These are phyloP conservation scores for Papilio dardanus DNA, from an alignment of 1,140 invertebrate species.

Conservation along the genomic window DNA sequence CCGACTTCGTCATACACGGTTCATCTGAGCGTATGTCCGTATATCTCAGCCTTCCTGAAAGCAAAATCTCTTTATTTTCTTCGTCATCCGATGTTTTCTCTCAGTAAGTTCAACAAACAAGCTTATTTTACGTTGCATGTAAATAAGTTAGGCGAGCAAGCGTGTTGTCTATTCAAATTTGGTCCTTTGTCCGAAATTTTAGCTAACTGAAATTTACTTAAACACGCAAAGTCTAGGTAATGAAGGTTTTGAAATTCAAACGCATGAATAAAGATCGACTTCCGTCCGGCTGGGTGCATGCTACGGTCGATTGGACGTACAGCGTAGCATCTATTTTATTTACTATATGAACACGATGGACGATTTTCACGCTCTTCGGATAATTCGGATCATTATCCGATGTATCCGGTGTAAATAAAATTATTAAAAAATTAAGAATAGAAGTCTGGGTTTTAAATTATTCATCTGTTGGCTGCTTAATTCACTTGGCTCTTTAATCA, in stretches of 20 bases:
- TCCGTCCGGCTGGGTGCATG: conserved; percentile 25
- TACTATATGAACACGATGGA: background rate
- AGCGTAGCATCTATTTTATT: conserved; percentile 20
- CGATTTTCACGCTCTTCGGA: background rate
- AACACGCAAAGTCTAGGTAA: background rate
- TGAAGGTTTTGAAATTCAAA: conserved; percentile 26
- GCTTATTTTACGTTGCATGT: background rate
- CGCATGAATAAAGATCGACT: conserved; percentile 30
- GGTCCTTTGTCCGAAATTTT: background rate
- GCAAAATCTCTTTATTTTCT: background rate
- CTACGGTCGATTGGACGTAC: conserved; percentile 17
- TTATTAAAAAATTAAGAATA: no score
- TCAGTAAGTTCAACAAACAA: background rate
- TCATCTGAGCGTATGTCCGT: no score
- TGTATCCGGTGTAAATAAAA: no score
- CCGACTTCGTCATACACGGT: no score
- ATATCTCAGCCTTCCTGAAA: background rate
- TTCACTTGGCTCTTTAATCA: no score
- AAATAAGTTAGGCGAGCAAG: background rate
- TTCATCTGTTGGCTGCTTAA: no score
- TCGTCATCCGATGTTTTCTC: background rate
- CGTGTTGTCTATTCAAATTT: background rate
- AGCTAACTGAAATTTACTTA: conserved; percentile 17
- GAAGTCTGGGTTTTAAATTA: no score
- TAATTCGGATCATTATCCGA: background rate